Conservation (phyloP, 2,797 vertebrate species). For the Lepilemur septentrionalis region DNA sequence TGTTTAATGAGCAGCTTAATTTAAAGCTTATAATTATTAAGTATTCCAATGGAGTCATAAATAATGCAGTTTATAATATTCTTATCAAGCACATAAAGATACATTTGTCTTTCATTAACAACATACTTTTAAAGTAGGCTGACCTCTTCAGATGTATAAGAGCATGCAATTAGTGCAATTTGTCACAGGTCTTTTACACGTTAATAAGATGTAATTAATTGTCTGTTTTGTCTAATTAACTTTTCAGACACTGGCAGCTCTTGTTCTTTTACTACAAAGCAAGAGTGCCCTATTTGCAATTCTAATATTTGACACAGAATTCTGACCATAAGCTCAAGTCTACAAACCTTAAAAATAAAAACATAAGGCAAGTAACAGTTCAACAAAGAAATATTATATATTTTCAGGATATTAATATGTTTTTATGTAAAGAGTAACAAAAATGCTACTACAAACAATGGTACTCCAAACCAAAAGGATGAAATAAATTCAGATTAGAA, state of each 20-base stretch:
- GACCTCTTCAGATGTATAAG: conserved; percentile 85
- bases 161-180: conserved; percentile 86
- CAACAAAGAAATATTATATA: neutral
- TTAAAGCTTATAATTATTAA: conserved; percentile 86
- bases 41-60: conserved; percentile 83
- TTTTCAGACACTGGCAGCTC: conserved; percentile 83
- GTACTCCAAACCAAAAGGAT: neutral
- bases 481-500: neutral
- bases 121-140: conserved; percentile 81
- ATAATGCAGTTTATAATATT: conserved; percentile 87
- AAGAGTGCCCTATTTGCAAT: conserved; percentile 82
- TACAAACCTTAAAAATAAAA: neutral
- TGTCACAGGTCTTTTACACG: conserved; percentile 87
- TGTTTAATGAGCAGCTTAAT: conserved; percentile 85
- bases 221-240: conserved; percentile 88
- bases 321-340: conserved; percentile 64
- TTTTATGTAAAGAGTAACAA: neutral
- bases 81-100: conserved; percentile 83
- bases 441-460: neutral
- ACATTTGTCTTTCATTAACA: conserved; percentile 86
- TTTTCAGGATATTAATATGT: neutral
- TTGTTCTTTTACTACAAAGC: conserved; percentile 80
- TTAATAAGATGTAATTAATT: conserved; percentile 88
- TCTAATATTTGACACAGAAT: conserved; percentile 79
- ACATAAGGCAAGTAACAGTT: conserved; percentile 24